Evolutionary conservation across 2,113 vertebrate genomes (phyloP).

Genomic region (Mustelus asterias): DNA sequence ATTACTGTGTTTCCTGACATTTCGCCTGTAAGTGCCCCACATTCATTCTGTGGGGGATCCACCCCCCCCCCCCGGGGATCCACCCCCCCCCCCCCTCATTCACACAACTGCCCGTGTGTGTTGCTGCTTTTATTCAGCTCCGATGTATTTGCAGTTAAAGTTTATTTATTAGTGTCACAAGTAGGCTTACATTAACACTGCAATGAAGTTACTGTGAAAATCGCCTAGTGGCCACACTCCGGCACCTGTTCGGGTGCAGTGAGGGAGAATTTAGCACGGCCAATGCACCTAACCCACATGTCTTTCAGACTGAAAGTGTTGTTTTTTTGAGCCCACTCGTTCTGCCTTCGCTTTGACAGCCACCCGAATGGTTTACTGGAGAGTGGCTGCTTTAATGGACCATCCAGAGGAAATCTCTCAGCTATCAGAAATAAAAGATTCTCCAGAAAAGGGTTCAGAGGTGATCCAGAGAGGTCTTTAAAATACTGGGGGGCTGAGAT

Average conservation of each 20-base stretch:
- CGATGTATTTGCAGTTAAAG: background rate
- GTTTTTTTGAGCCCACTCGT: background rate
- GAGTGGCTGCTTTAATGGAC: background rate
- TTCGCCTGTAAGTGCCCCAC: background rate
- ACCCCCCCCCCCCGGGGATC: too few species aligned
- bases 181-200: too few species aligned
- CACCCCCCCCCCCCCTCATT: too few species aligned
- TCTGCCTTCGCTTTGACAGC: too few species aligned
- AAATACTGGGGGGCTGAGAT: background rate
- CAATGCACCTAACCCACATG: too few species aligned
- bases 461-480: background rate
- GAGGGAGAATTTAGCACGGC: too few species aligned
- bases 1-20: background rate
- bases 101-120: too few species aligned
- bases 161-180: too few species aligned
- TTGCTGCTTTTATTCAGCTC: background rate
- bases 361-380: background rate
- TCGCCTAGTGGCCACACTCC: too few species aligned
- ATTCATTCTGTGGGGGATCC: background rate
- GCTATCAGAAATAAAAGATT: background rate
- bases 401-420: background rate
- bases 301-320: background rate
- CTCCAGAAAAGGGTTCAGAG: background rate
- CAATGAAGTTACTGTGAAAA: too few species aligned
- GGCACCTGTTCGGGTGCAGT: too few species aligned